Evolutionary conservation across 2,888 invertebrate genomes (phyloP).

Genomic region (Gerris lacustris): DNA sequence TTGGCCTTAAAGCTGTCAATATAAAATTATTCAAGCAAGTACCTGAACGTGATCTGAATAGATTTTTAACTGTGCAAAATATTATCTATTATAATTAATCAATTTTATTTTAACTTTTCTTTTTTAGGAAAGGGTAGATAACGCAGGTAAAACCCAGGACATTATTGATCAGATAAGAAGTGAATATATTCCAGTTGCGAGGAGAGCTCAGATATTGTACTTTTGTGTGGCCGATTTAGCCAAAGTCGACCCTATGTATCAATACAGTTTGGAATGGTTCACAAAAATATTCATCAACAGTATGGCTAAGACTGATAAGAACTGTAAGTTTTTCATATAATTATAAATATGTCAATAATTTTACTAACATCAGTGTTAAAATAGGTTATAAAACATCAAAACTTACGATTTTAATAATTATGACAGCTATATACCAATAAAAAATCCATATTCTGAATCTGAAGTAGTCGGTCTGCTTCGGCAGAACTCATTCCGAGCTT

Average conservation of each 20-base stretch:
- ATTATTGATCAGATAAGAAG: constrained; percentile 72
- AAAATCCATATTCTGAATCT: not conserved
- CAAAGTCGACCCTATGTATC: constrained; percentile 87
- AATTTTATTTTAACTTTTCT: not conserved
- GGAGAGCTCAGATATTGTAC: constrained; percentile 72
- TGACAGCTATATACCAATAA: not conserved
- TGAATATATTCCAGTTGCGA: constrained; percentile 74
- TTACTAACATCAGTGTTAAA: too few species aligned
- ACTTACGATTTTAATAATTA: too few species aligned
- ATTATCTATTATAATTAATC: too few species aligned
- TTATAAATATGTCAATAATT: too few species aligned
- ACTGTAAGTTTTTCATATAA: constrained; percentile 39
- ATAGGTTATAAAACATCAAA: too few species aligned
- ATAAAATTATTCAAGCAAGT: too few species aligned
- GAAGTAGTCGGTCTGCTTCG: too few species aligned
- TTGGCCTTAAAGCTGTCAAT: too few species aligned
- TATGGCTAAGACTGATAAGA: constrained; percentile 55
- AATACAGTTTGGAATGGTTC: constrained; percentile 88
- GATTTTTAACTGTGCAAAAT: too few species aligned
- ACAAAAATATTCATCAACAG: constrained; percentile 62
- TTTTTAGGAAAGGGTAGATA: constrained; percentile 57
- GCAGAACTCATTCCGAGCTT: too few species aligned
- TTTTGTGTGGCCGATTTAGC: constrained; percentile 78
- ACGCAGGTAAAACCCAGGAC: constrained; percentile 65
- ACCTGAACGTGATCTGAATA: too few species aligned